Percentiles rank a stretch among this genome's conserved stretches.
phyloP scores from a whole-genome alignment of 2,797 vertebrate species.

The Peromyscus attwateri region DNA sequence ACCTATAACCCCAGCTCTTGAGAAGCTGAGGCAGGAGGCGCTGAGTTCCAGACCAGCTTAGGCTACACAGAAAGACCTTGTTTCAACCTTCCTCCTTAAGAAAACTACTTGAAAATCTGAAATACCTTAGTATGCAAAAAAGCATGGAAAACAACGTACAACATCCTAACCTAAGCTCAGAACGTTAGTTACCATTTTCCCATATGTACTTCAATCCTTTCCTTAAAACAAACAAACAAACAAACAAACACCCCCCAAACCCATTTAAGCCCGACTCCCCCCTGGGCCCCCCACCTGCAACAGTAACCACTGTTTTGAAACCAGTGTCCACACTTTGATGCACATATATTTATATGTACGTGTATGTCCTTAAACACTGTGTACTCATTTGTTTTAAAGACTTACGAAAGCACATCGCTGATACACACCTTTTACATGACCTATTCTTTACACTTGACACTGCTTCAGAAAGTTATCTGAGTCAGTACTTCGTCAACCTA shows the following conservation, averaged over 20 bases:
- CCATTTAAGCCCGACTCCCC: background rate
- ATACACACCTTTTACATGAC: background rate
- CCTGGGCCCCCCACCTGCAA: background rate
- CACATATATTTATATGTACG: background rate
- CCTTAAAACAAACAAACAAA: slow-evolving; percentile 10
- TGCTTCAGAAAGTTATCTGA: slow-evolving; percentile 45
- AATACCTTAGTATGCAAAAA: slow-evolving; percentile 53
- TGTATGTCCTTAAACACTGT: background rate
- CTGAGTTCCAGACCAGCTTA: background rate
- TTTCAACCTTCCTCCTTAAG: background rate
- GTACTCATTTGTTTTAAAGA: slow-evolving; percentile 43
- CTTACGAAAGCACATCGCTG: background rate
- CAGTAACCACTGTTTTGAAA: background rate
- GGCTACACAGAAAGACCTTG: background rate
- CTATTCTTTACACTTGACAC: background rate
- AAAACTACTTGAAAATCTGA: slow-evolving; percentile 30
- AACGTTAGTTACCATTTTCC: slow-evolving; percentile 36
- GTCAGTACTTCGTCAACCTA: background rate
- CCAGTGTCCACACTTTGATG: background rate
- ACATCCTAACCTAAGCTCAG: slow-evolving; percentile 22
- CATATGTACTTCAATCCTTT: slow-evolving; percentile 4
- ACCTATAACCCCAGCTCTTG: background rate
- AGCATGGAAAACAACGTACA: slow-evolving; percentile 21
- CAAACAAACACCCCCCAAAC: background rate
- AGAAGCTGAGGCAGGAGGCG: background rate